Conservation (phyloP, 2,888 invertebrate genomes). For the Rotaria macrura region DNA sequence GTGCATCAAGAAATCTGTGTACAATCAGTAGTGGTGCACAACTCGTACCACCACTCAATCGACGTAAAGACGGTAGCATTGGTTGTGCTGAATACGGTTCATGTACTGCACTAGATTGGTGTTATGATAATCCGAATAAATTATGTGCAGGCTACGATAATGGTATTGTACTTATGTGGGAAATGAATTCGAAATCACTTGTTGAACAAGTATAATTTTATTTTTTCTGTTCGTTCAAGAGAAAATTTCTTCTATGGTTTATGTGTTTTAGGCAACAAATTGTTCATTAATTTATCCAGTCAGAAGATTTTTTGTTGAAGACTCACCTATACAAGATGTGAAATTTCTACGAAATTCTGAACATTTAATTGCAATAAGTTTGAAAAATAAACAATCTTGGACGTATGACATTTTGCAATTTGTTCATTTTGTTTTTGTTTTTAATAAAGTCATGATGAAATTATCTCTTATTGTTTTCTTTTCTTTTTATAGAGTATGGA, state of each 20-base stretch:
- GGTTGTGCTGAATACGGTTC: constrained; percentile 20
- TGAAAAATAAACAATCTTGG: constrained; percentile 20
- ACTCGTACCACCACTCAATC: background rate
- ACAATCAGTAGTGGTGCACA: constrained; percentile 14
- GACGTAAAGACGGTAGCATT: constrained; percentile 17
- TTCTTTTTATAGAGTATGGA: constrained; percentile 16
- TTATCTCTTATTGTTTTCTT: background rate
- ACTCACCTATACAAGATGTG: constrained; percentile 13
- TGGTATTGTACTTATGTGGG: constrained; percentile 7
- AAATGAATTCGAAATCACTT: constrained; percentile 9
- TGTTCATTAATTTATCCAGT: constrained; percentile 8
- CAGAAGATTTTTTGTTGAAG: background rate
- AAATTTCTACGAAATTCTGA: constrained; percentile 14
- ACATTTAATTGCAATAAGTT: constrained; percentile 19
- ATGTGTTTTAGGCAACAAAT: background rate
- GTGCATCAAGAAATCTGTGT: constrained; percentile 13
- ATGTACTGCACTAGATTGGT: constrained; percentile 12
- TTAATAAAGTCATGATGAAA: no score
- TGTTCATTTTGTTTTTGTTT: no score
- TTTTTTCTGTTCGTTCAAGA: no score
- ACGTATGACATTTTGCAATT: background rate
- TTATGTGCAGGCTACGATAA: constrained; percentile 10
- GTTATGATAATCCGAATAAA: constrained; percentile 20
- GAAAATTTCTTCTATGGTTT: background rate
- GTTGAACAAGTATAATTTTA: background rate